Evolutionary conservation across 2,113 vertebrate genomes (phyloP), one percentile per base, ranked within the genome.

Genomic region (Progne subis): DNA sequence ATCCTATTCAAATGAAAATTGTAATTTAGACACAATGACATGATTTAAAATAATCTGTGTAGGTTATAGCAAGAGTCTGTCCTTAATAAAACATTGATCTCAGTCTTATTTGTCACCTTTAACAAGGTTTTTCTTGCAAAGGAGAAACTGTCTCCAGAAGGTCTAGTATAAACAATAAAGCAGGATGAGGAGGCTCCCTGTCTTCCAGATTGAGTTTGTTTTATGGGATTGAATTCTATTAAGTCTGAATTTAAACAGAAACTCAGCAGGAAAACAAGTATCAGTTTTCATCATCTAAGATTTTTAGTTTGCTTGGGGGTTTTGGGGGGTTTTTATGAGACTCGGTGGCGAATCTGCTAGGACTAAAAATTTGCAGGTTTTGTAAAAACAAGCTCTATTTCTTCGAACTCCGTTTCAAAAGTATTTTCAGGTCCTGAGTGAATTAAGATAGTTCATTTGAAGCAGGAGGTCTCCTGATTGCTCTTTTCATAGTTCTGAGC

Each of bases 51-150:
- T 92, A 84, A 96, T 89, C 85, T 41, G 28, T 43, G 60, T 46
- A 31, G 53, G 47, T 69, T 96, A 50, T 89, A 87, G 52, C 61
- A 88, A 39, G 70, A 92, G 69, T 60, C 77, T 85, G 70, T 85
- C 84, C 90, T 93, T 95, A 88, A 94, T 93, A 80, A 97, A 96
- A 85, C 77, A 93, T 49, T 84, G 80, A 89, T 97, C 80, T 92
- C 71, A 15, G 39, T 59, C 77, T 90, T 95, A 69, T 79, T 94
- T 95, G 82, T 90, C 92, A 63, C 69, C 0, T 11, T 82, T 95
- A 87, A 86, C 31, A 57, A 60, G 50, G 11, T 88, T 88, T 93
- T 90, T 68, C 75, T 71, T 65, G 53, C 53, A 65, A 64, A 92
- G 65, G 17, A 90, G 79, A 71, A 89, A n/a, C 80, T 82, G 78